A percentile compares a stretch with the other conserved stretches of the same genome.
These are phyloP conservation scores for Tylochromis polylepis DNA, from an alignment of 2,113 vertebrate species.

Conservation along the genomic window DNA sequence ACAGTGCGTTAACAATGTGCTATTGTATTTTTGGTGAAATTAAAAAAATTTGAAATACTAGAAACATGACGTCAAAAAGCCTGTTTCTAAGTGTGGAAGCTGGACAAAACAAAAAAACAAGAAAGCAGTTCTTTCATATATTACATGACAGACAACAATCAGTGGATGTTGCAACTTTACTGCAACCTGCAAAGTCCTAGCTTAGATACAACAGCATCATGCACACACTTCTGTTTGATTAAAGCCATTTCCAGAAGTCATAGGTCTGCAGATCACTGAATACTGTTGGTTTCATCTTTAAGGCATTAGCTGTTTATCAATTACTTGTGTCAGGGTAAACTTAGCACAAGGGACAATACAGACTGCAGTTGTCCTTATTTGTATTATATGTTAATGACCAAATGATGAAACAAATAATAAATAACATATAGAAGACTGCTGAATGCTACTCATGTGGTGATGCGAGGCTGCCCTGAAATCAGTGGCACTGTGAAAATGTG, in stretches of 20 bases:
- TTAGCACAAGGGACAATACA: background rate
- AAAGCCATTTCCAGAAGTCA: background rate
- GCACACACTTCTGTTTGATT: background rate
- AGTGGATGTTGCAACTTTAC: background rate
- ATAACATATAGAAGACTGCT: background rate
- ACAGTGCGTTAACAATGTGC: background rate
- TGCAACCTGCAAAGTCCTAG: background rate
- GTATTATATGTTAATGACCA: background rate
- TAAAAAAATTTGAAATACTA: background rate
- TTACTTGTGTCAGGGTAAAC: background rate
- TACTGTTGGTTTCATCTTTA: background rate
- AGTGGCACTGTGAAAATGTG: background rate
- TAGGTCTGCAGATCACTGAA: background rate
- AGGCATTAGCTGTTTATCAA: background rate
- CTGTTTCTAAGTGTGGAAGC: background rate
- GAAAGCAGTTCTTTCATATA: background rate
- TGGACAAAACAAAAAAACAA: background rate
- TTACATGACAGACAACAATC: background rate
- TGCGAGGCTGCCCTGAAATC: conserved; percentile 33
- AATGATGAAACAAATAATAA: background rate
- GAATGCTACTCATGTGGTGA: background rate
- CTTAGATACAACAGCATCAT: background rate
- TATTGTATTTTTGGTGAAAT: background rate
- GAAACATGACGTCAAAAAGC: background rate
- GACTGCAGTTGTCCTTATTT: background rate